Base-by-base conservation (phyloP, 2,888 invertebrate genomes). In the Xestobium rufovillosum region DNA sequence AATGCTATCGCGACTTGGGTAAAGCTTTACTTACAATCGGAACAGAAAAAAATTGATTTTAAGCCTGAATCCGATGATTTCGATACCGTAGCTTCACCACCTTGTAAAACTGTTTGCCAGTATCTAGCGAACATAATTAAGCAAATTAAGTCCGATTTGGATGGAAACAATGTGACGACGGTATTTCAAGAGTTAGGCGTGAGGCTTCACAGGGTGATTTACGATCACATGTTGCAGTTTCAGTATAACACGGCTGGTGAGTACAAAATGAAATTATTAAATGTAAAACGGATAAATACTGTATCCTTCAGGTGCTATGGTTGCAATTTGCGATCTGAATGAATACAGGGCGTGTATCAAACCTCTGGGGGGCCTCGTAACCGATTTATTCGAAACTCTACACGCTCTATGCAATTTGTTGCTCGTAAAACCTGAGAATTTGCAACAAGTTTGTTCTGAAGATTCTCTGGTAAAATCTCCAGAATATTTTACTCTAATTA, bases 271-370 rank as follows among this genome's bases (percentile, higher is more conserved):
- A 26, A 4, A 19, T 36, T 6, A 23, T 13, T 29, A 15, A n/a
- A 38, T 4, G n/a, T 11, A 23, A 23, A n/a, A n/a, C n/a, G n/a
- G n/a, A 15, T 32, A 34, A 25, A 23, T 34, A n/a, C 28, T 32
- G 16, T 38, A 29, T 41, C 36, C 60, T 63, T 31, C 61, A 84
- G 89, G 97, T 36, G 96, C 96, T 1, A 92, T 98, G 89, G 83
- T 92, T 61, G 91, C 90, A 2, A 92, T 98, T 51, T 96, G 95
- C 67, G 98, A 98, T 71, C 87, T 98, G 50, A 95, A 95, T 57
- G 96, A 96, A 66, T 97, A 97, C 65, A 75, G 95, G 12, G 86
- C 87, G 50, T 89, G 88, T 59, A 83, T 81, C n/a, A 83, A 86
- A 59, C 69, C 70, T 2, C 73, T 80, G 36, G 81, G 90, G 4